Percentiles rank a stretch among this genome's conserved stretches.
phyloP scores from a whole-genome alignment of 2,113 vertebrate species.

The Chloropsis hardwickii region DNA sequence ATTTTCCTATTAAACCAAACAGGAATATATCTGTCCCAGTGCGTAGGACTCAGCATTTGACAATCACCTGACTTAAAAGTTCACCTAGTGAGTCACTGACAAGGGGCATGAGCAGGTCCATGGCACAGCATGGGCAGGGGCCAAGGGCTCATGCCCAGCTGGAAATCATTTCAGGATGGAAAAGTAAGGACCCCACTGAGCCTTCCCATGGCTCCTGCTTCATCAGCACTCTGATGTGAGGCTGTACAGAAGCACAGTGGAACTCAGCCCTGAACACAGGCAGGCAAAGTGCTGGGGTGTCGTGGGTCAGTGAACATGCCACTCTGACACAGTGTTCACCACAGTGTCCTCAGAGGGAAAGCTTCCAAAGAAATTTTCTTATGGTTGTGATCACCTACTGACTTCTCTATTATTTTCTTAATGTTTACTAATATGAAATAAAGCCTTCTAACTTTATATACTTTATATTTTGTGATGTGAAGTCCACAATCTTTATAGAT shows the following conservation, averaged over 20 bases:
- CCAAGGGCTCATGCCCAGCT: background rate
- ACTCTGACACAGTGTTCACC: background rate
- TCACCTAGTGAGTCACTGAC: background rate
- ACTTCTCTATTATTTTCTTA: background rate
- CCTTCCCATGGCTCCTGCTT: background rate
- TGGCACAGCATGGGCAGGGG: rapidly evolving
- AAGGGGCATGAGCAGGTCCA: rapidly evolving
- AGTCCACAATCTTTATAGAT: background rate
- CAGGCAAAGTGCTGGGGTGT: too few species aligned
- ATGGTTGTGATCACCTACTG: background rate
- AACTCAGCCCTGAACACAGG: background rate
- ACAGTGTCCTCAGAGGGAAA: background rate
- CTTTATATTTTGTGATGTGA: background rate
- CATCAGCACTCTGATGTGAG: rapidly evolving
- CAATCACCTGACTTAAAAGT: background rate
- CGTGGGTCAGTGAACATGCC: rapidly evolving
- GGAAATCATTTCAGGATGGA: background rate
- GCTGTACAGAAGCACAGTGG: rapidly evolving
- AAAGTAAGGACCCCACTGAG: background rate
- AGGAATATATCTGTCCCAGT: background rate
- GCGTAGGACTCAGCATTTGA: background rate
- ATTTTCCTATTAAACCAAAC: background rate
- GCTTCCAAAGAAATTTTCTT: background rate
- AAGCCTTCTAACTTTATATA: background rate
- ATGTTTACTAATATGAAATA: background rate